A percentile compares a stretch with the other conserved stretches of the same genome.
Conservation (phyloP, 1,140 invertebrate species). For the Melanaphis sacchari region DNA sequence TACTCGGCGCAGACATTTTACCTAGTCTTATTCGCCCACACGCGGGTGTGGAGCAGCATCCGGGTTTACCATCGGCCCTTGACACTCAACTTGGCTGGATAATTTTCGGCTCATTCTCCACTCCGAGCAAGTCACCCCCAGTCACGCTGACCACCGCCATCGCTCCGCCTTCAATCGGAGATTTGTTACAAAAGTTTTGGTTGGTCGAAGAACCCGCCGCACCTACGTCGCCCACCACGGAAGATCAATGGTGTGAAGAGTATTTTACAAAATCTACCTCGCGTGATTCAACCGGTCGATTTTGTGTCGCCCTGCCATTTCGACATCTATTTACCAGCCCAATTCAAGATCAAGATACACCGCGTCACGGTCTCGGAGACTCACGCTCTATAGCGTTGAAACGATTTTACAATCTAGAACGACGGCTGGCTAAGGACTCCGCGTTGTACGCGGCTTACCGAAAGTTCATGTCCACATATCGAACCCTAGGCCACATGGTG, state of each 20-base stretch:
- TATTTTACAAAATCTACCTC: background rate
- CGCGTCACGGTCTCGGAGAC: background rate
- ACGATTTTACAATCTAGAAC: background rate
- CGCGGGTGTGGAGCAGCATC: background rate
- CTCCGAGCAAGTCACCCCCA: background rate
- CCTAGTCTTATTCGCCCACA: background rate
- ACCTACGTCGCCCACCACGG: background rate
- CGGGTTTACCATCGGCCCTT: background rate
- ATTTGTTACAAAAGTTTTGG: background rate
- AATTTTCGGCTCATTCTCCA: background rate
- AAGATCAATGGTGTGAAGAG: background rate
- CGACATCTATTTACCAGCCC: background rate
- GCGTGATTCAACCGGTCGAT: background rate
- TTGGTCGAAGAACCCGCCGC: background rate
- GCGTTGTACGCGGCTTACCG: background rate
- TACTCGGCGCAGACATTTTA: background rate
- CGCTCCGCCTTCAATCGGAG: background rate
- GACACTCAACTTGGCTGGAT: background rate
- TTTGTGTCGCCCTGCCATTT: background rate
- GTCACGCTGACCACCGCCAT: background rate
- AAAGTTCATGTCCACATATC: background rate
- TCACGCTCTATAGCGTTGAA: background rate
- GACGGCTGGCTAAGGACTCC: background rate
- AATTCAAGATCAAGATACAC: background rate
- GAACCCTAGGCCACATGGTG: background rate